These are phyloP conservation scores for Trematomus loennbergii DNA, from an alignment of 2,113 vertebrate genomes.

Conservation along the genomic window DNA sequence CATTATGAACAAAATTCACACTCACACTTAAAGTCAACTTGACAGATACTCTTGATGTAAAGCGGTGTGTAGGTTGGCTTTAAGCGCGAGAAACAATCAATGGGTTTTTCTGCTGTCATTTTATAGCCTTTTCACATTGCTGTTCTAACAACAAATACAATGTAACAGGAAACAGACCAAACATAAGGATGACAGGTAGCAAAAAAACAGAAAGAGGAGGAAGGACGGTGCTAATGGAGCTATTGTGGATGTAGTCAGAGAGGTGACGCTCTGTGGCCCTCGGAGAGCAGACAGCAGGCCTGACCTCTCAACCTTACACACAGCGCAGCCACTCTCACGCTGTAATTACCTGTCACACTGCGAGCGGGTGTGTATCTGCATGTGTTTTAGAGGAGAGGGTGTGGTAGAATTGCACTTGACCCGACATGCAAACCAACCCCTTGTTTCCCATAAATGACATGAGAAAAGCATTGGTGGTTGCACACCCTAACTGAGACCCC, in stretches of 20 bases:
- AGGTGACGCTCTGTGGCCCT: conserved; percentile 40
- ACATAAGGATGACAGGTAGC: conserved; percentile 30
- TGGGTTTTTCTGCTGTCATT: conserved; percentile 10
- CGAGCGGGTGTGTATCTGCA: conserved; percentile 24
- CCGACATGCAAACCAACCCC: conserved; percentile 55
- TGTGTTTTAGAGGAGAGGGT: conserved; percentile 40
- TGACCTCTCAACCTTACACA: conserved; percentile 53
- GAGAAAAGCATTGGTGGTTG: conserved; percentile 17
- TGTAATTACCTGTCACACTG: conserved; percentile 67
- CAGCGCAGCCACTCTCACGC: conserved; percentile 39
- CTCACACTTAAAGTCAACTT: too few species aligned
- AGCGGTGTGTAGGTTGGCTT: conserved; percentile 18
- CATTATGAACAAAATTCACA: too few species aligned
- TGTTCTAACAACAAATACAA: conserved; percentile 6
- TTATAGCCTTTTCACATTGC: background rate
- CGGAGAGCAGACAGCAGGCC: conserved; percentile 42
- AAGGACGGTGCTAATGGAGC: conserved; percentile 54
- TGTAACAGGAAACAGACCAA: conserved; percentile 8
- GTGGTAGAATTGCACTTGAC: conserved; percentile 65
- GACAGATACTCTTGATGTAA: background rate
- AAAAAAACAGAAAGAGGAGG: conserved; percentile 42
- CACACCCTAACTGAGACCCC: conserved; percentile 42
- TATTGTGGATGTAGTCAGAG: conserved; percentile 54
- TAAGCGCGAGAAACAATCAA: conserved; percentile 18
- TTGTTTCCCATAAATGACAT: conserved; percentile 63